Evolutionary conservation across 2,888 invertebrate genomes (phyloP), one percentile per base, ranked within the genome.

Genomic region (Shargacucullia verbasci): DNA sequence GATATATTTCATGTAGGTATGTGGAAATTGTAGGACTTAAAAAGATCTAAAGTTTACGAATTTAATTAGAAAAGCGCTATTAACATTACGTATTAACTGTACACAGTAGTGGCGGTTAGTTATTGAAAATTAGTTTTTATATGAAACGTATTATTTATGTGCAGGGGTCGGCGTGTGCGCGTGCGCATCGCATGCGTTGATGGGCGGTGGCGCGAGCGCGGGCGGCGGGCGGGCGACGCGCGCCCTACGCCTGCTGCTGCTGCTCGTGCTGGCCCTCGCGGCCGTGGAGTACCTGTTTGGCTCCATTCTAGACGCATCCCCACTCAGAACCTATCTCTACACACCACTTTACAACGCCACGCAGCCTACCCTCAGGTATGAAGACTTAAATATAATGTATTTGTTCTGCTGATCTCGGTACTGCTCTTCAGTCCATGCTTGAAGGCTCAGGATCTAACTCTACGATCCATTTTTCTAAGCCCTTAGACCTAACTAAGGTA

Each of bases 241-340:
- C 79, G 91, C 90, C 85, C 89, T 94, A 65, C 92, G 94, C 83
- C 88, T 92, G 79, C 87, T 94, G 69, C 78, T 93, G 59, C 85
- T 94, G 73, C 88, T 96, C 76, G 95, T 96, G 81, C 87, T 96
- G 68, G 95, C 95, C 61, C 94, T 96, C 50, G 95, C 96, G 52
- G 95, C 95, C n/a, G 92, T 96, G 47, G 96, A 96, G 88, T 96
- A 96, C 90, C 94, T 96, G 65, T 95, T 96, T 89, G 96, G 96
- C 74, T 95, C 95, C 52, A 95, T 96, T 62, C 91, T 96, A 65
- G 95, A 96, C 80, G 91, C 90, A 12, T 94, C 94, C 49, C 92
- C 90, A 31, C 85, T 93, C 72, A 74, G 89, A 77, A 89, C 95
- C 62, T 91, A 92, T 74, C 81, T 94, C 63, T 86, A 95, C 85